Percentiles rank a stretch among this genome's conserved stretches.
Evolutionary conservation across 2,113 vertebrate species (phyloP).

Genomic region (Psephotus haematonotus): DNA sequence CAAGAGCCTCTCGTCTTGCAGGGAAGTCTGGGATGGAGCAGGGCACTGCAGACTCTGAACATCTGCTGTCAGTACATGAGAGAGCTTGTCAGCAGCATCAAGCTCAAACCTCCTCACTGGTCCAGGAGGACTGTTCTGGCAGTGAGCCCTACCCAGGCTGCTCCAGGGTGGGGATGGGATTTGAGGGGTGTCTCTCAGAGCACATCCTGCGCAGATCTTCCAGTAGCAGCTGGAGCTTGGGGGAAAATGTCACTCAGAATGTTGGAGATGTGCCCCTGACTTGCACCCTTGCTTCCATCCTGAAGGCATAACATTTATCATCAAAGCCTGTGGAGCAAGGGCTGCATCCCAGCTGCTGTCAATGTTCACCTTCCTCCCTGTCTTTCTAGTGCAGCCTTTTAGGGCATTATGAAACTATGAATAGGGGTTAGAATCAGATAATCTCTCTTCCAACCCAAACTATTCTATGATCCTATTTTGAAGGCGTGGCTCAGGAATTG

Average conservation of each 20-base stretch:
- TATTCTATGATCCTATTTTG: background rate
- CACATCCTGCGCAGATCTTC: background rate
- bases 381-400: background rate
- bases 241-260: background rate
- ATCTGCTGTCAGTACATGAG: background rate
- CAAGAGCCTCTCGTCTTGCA: background rate
- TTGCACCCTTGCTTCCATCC: background rate
- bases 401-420: background rate
- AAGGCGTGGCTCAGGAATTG: background rate
- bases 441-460: no score
- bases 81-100: background rate
- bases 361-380: background rate
- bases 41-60: background rate
- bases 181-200: background rate
- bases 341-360: background rate
- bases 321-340: background rate
- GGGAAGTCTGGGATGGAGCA: background rate
- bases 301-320: background rate
- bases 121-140: background rate
- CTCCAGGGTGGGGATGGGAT: background rate
- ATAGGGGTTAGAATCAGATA: no score
- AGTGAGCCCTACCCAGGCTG: background rate
- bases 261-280: background rate
- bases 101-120: background rate
- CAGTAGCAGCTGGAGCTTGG: background rate